These are phyloP conservation scores for Molossus alvarezi DNA, from an alignment of 2,797 vertebrate species.

Conservation along the genomic window DNA sequence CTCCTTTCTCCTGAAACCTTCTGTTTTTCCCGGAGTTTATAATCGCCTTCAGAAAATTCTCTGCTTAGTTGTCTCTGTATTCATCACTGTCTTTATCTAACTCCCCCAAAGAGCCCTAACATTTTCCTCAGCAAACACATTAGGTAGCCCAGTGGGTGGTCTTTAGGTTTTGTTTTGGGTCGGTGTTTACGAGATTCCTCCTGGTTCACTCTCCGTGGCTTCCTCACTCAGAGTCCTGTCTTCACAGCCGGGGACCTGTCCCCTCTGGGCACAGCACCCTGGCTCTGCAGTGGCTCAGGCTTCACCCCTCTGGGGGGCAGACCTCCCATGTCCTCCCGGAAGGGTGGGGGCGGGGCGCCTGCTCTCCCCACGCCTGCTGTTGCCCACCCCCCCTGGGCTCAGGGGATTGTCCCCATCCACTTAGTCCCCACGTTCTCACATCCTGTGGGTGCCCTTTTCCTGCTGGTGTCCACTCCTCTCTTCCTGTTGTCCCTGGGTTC, in stretches of 20 bases:
- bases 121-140: too few species aligned
- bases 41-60: too few species aligned
- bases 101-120: too few species aligned
- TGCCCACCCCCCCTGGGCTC: neutral
- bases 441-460: neutral
- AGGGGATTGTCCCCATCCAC: rapidly evolving
- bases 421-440: rapidly evolving
- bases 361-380: rapidly evolving
- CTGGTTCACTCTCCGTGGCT: too few species aligned
- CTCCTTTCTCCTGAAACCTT: too few species aligned
- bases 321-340: neutral
- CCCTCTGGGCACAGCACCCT: neutral
- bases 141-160: too few species aligned
- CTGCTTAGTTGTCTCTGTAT: too few species aligned
- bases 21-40: too few species aligned
- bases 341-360: neutral
- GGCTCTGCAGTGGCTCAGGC: neutral
- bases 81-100: too few species aligned
- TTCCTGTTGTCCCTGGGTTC: neutral
- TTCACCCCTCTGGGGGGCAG: rapidly evolving
- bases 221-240: too few species aligned
- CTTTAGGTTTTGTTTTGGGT: too few species aligned
- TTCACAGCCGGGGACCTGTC: rapidly evolving
- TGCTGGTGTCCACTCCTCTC: neutral
- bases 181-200: too few species aligned